These are phyloP conservation scores for Petromus typicus DNA, from an alignment of 2,113 vertebrate species.

Conservation along the genomic window DNA sequence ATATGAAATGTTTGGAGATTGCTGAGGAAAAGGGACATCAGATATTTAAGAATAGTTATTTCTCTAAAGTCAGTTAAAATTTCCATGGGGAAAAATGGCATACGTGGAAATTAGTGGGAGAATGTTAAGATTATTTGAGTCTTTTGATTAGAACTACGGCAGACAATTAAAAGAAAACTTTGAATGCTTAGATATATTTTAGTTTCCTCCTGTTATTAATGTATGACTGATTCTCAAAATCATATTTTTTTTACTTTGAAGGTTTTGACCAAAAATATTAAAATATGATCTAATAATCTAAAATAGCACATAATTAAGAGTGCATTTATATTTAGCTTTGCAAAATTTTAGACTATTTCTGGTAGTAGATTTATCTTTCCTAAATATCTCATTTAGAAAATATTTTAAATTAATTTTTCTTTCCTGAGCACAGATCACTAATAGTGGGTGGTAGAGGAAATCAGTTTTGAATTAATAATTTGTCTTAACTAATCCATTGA, in stretches of 20 bases:
- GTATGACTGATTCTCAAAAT: constrained; percentile 30
- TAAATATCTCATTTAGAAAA: constrained; percentile 62
- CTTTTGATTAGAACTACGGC: constrained; percentile 27
- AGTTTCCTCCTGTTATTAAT: constrained; percentile 47
- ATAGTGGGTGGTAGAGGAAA: constrained; percentile 59
- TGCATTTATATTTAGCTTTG: constrained; percentile 48
- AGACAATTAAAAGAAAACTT: not conserved
- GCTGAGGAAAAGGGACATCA: not conserved
- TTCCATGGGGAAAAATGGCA: not conserved
- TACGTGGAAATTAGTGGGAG: not conserved
- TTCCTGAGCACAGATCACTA: constrained; percentile 40
- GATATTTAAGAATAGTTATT: not conserved
- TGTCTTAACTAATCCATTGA: constrained; percentile 60
- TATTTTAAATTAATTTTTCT: constrained; percentile 66
- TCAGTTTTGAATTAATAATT: constrained; percentile 74
- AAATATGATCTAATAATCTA: constrained; percentile 48
- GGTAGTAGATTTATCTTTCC: constrained; percentile 51
- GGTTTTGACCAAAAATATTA: constrained; percentile 56
- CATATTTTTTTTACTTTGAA: constrained; percentile 58
- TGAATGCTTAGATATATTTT: constrained; percentile 46
- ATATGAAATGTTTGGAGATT: not conserved
- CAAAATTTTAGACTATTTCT: constrained; percentile 52
- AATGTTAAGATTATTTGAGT: not conserved
- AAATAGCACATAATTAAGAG: constrained; percentile 61
- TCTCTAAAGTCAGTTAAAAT: not conserved